phyloP scores from a whole-genome alignment of 2,888 invertebrate genomes.

The Sturmia bella region DNA sequence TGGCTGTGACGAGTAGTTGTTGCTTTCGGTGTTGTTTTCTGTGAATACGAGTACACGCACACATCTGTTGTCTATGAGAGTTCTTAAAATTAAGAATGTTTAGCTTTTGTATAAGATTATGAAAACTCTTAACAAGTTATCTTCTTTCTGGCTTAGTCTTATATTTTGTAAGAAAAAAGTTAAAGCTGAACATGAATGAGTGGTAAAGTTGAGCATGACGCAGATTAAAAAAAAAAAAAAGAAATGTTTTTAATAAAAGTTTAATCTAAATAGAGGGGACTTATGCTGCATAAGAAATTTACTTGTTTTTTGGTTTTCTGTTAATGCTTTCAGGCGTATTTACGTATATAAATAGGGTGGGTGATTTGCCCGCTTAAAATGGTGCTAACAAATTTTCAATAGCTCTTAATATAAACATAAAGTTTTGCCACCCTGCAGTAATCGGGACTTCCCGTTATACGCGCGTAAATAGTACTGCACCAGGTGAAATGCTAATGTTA shows the following conservation, averaged over 20 bases:
- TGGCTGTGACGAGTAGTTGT: no score
- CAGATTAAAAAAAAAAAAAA: slow-evolving; percentile 8
- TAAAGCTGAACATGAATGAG: slow-evolving; percentile 35
- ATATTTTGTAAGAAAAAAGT: background rate
- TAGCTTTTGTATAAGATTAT: slow-evolving; percentile 56
- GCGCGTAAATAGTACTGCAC: no score
- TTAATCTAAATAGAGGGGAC: background rate
- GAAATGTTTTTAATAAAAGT: slow-evolving; percentile 15
- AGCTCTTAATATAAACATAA: no score
- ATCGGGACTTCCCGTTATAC: no score
- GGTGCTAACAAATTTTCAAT: no score
- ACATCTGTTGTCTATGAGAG: slow-evolving; percentile 25
- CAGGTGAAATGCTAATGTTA: no score
- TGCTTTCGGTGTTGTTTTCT: slow-evolving; percentile 17
- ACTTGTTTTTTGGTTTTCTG: slow-evolving; percentile 11
- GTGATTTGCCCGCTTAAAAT: no score
- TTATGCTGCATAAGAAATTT: slow-evolving; percentile 8
- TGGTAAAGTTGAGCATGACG: slow-evolving; percentile 6
- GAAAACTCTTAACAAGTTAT: slow-evolving; percentile 60
- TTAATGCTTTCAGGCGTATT: slow-evolving; percentile 42
- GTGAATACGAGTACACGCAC: background rate
- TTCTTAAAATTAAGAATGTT: slow-evolving; percentile 59
- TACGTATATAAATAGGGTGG: no score
- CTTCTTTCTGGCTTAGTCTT: slow-evolving; percentile 30
- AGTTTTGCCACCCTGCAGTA: no score